These are phyloP conservation scores for Peromyscus melanophrys DNA, from an alignment of 2,797 vertebrate species.

Conservation along the genomic window DNA sequence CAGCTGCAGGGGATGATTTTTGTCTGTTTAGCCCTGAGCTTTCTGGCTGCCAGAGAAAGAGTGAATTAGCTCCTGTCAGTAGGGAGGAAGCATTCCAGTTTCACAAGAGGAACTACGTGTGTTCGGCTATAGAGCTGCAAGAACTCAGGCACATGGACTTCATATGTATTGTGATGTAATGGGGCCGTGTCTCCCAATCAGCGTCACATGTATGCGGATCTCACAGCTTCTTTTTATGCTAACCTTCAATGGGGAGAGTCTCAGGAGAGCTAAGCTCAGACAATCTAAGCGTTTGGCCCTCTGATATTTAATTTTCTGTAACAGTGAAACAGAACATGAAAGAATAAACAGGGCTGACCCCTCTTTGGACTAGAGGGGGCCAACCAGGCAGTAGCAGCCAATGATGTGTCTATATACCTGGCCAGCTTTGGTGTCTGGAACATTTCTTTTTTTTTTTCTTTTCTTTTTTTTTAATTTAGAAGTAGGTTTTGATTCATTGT, in stretches of 20 bases:
- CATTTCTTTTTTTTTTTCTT: not conserved
- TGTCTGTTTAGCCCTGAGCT: not conserved
- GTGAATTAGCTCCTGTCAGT: not conserved
- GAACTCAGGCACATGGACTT: not conserved
- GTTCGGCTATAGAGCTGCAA: not conserved
- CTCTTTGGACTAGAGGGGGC: not conserved
- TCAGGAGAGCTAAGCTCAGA: not conserved
- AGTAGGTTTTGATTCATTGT: conserved; percentile 7
- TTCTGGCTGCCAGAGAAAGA: conserved; percentile 50
- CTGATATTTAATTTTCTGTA: not conserved
- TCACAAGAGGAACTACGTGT: not conserved
- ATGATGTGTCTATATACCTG: not conserved
- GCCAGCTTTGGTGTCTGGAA: not conserved
- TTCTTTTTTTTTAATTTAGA: not conserved
- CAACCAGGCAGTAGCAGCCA: not conserved
- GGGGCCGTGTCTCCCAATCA: not conserved
- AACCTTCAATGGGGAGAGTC: conserved; percentile 12
- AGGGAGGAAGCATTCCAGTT: not conserved
- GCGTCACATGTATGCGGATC: not conserved
- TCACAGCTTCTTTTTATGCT: not conserved
- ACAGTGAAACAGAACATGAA: not conserved
- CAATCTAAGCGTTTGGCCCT: conserved; percentile 16
- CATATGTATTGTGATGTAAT: rapidly evolving
- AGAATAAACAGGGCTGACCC: not conserved
- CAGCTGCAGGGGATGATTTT: not conserved